Percentiles rank a stretch among this genome's conserved stretches.
These are phyloP conservation scores for Fragum whitleyi DNA, from an alignment of 2,888 invertebrate genomes.

Conservation along the genomic window DNA sequence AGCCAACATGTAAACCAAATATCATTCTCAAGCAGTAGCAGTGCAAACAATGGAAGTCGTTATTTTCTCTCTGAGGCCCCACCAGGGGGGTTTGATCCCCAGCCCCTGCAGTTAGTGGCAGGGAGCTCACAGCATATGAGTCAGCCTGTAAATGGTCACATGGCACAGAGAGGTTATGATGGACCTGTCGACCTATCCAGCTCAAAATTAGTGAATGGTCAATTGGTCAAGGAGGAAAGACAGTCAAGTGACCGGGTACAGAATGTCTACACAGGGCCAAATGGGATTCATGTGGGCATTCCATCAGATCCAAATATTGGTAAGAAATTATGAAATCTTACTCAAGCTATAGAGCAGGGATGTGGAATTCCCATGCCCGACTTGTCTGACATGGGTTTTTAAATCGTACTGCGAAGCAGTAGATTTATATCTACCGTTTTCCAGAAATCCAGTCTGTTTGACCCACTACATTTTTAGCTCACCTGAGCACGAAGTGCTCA, in stretches of 20 bases:
- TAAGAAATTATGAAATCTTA: conserved; percentile 1
- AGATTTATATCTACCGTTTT: too few relatives aligned
- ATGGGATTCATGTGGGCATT: conserved; percentile 76
- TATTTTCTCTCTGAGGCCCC: conserved; percentile 52
- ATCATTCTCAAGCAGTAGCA: conserved; percentile 35
- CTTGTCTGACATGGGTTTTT: too few relatives aligned
- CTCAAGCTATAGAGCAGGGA: too few relatives aligned
- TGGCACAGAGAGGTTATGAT: conserved; percentile 77
- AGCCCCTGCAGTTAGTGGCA: conserved; percentile 64
- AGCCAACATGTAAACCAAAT: conserved; percentile 44
- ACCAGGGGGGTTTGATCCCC: conserved; percentile 38
- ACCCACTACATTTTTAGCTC: too few relatives aligned
- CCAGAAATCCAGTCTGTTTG: too few relatives aligned
- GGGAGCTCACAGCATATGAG: conserved; percentile 57
- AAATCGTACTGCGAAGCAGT: too few relatives aligned
- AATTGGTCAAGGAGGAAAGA: conserved; percentile 47
- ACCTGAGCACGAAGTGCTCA: too few relatives aligned
- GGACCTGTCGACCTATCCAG: conserved; percentile 80
- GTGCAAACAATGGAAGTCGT: conserved; percentile 44
- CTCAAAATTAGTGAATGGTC: conserved; percentile 70
- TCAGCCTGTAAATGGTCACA: conserved; percentile 65
- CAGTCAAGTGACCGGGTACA: conserved; percentile 33
- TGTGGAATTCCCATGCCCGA: too few relatives aligned
- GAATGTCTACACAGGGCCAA: conserved; percentile 54
- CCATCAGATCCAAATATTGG: conserved; percentile 68